phyloP scores from a whole-genome alignment of 2,113 vertebrate genomes.

The Sinocyclocheilus rhinocerous region DNA sequence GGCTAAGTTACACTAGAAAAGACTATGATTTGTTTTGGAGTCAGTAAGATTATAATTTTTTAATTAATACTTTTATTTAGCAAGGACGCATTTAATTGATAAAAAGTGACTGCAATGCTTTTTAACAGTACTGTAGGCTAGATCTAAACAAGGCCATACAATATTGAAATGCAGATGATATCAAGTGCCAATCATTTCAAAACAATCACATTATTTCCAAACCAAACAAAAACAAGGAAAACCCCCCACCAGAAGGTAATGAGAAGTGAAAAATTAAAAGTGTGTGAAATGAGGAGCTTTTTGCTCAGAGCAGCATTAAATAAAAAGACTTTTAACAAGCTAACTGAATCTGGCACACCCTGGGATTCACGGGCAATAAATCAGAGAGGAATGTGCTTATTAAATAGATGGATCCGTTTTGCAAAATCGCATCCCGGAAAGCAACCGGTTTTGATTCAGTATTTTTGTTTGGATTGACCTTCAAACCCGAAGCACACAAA shows the following conservation, averaged over 20 bases:
- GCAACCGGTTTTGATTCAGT: slow-evolving; percentile 11
- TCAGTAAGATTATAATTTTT: background rate
- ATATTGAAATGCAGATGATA: background rate
- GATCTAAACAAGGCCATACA: background rate
- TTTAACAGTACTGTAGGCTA: background rate
- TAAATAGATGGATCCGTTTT: slow-evolving; percentile 1
- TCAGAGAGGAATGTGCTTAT: slow-evolving; percentile 5
- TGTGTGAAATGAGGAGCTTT: background rate
- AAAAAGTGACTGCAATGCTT: background rate
- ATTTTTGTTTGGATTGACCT: slow-evolving; percentile 26
- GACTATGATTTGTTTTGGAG: background rate
- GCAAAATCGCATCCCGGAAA: background rate
- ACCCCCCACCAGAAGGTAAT: background rate
- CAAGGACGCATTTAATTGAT: background rate
- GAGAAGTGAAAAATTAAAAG: slow-evolving; percentile 21
- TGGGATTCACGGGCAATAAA: slow-evolving; percentile 11
- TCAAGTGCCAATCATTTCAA: background rate
- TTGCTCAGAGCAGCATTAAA: slow-evolving; percentile 21
- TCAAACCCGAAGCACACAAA: slow-evolving; percentile 14
- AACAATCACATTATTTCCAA: background rate
- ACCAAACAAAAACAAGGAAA: background rate
- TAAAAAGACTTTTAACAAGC: background rate
- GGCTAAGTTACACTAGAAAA: background rate
- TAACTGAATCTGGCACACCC: background rate
- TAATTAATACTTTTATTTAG: background rate